phyloP scores from a whole-genome alignment of 2,113 vertebrate genomes.

The Hypomesus transpacificus region DNA sequence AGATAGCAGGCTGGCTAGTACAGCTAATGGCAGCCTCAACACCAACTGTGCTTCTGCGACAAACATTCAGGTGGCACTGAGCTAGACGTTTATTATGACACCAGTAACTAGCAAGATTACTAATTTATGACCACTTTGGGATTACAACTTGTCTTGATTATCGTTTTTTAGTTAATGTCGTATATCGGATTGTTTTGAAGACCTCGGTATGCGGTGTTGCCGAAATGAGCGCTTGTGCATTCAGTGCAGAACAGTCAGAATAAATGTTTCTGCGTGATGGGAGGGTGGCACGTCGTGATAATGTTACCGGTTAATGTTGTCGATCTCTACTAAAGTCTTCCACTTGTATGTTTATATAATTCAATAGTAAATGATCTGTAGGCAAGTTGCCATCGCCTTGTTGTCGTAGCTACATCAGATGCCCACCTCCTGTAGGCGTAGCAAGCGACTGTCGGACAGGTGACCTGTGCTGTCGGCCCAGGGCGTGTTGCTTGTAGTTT shows the following conservation, averaged over 20 bases:
- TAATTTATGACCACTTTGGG: not conserved
- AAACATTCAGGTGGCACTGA: not conserved
- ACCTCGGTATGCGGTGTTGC: constrained; percentile 45
- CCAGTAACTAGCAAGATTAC: constrained; percentile 12
- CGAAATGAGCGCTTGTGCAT: constrained; percentile 58
- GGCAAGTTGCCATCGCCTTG: too few relatives aligned
- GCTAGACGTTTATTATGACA: constrained; percentile 18
- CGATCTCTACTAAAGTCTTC: too few relatives aligned
- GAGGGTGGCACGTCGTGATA: constrained; percentile 15
- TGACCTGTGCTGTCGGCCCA: too few relatives aligned
- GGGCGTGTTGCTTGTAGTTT: too few relatives aligned
- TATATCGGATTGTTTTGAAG: not conserved
- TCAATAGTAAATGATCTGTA: too few relatives aligned
- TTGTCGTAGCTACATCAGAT: too few relatives aligned
- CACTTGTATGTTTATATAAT: too few relatives aligned
- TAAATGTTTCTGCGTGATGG: not conserved
- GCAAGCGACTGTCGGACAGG: too few relatives aligned
- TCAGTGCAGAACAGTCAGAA: constrained; percentile 47
- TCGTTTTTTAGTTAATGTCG: not conserved
- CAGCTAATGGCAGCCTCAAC: constrained; percentile 13
- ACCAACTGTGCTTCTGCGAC: constrained; percentile 28
- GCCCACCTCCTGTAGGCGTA: too few relatives aligned
- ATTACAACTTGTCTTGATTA: not conserved
- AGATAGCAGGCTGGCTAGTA: constrained; percentile 22
- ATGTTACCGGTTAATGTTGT: constrained; percentile 8